A percentile compares a stretch with the other conserved stretches of the same genome.
Conservation (phyloP, 2,113 vertebrate genomes). For the Periophthalmus modestus region DNA sequence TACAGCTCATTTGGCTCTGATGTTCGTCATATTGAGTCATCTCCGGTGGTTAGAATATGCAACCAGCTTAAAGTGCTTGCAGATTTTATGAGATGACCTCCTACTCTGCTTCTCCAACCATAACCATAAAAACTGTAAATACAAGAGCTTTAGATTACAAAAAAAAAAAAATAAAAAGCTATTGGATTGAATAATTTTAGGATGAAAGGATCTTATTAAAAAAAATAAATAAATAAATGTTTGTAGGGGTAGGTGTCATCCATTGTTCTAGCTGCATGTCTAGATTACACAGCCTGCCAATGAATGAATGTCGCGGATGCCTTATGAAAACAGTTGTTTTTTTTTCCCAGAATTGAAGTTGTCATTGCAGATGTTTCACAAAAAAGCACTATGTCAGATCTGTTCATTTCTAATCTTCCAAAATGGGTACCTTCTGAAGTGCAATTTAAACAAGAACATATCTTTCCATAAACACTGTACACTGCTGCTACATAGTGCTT, state of each 20-base stretch:
- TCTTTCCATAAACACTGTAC: constrained; percentile 85
- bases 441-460: constrained; percentile 88
- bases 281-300: constrained; percentile 84
- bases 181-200: constrained; percentile 3
- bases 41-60: constrained; percentile 1
- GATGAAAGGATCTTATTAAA: constrained; percentile 35
- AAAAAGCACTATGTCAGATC: constrained; percentile 76
- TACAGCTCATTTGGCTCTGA: constrained; percentile 3
- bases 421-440: constrained; percentile 85
- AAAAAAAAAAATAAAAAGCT: not conserved
- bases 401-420: constrained; percentile 75
- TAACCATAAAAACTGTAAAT: constrained; percentile 49
- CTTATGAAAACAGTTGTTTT: constrained; percentile 76
- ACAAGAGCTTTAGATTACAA: constrained; percentile 42
- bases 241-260: constrained; percentile 39
- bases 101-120: constrained; percentile 32
- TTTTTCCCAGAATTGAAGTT: constrained; percentile 44
- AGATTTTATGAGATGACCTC: constrained; percentile 29
- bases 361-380: constrained; percentile 63
- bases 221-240: constrained; percentile 31
- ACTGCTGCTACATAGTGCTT: constrained; percentile 91
- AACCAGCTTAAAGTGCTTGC: constrained; percentile 38
- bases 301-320: constrained; percentile 90
- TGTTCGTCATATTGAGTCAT: constrained; percentile 6
- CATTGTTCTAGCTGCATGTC: constrained; percentile 83